phyloP scores from a whole-genome alignment of 2,113 vertebrate genomes.

The Physeter macrocephalus region DNA sequence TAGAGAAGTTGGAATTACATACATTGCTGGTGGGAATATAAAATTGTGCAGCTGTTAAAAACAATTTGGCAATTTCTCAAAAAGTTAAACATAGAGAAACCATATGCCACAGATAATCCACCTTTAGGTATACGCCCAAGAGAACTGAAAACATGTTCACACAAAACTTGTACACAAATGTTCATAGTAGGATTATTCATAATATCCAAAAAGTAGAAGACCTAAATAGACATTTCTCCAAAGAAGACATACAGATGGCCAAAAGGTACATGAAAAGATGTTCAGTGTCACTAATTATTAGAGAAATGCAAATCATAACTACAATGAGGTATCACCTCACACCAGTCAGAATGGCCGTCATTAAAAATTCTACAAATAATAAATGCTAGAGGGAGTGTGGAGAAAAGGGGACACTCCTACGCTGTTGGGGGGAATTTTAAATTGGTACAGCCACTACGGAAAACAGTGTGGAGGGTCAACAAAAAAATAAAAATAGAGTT shows the following conservation, averaged over 20 bases:
- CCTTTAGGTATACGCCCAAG: neutral
- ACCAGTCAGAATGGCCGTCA: neutral
- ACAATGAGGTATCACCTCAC: neutral
- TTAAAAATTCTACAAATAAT: neutral
- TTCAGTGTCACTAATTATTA: neutral
- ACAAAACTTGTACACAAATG: neutral
- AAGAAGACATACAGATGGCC: neutral
- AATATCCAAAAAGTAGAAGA: neutral
- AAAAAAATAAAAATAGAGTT: neutral
- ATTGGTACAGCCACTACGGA: neutral
- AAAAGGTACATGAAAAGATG: neutral
- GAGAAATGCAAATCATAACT: neutral
- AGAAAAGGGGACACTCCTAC: neutral
- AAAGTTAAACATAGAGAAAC: neutral
- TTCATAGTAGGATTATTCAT: neutral
- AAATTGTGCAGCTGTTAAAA: neutral
- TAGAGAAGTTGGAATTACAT: neutral
- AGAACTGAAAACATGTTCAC: neutral
- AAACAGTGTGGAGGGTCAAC: neutral
- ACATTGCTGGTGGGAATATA: neutral
- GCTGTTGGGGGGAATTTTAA: neutral
- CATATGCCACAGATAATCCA: neutral
- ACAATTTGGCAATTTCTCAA: neutral
- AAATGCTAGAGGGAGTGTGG: neutral
- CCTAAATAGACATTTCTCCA: neutral